A percentile compares a stretch with the other conserved stretches of the same genome.
Conservation (phyloP, 2,888 invertebrate species). For the Girardia tigrina region DNA sequence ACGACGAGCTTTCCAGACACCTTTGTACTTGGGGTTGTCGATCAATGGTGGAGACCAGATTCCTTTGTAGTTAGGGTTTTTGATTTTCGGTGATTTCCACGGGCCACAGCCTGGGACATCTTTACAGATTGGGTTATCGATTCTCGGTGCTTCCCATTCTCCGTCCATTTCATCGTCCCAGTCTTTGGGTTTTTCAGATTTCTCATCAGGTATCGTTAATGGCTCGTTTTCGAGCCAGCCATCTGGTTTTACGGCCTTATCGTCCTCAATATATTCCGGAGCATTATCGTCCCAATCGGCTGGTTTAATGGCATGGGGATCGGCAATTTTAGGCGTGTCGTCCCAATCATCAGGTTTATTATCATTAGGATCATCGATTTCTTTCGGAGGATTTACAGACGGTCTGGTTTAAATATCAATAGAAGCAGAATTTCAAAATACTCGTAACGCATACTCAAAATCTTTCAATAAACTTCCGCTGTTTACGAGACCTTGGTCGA, state of each 20-base stretch:
- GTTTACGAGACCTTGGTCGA: conserved; percentile 69
- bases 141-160: conserved; percentile 84
- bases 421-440: no score
- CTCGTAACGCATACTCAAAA: conserved; percentile 61
- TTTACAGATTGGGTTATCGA: conserved; percentile 70
- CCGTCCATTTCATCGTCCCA: conserved; percentile 98
- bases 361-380: conserved; percentile 77
- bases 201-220: conserved; percentile 67
- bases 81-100: conserved; percentile 69
- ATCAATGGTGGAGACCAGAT: conserved; percentile 69
- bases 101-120: conserved; percentile 72
- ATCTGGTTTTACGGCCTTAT: conserved; percentile 67
- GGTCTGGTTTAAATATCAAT: no score
- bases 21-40: conserved; percentile 54
- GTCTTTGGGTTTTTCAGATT: conserved; percentile 72
- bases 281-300: conserved; percentile 91
- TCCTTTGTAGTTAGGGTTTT: conserved; percentile 84
- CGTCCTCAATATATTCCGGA: conserved; percentile 74
- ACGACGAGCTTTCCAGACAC: conserved; percentile 56
- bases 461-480: conserved; percentile 73
- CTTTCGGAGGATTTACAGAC: conserved; percentile 79
- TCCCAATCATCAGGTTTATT: conserved; percentile 81
- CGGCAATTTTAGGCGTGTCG: conserved; percentile 75
- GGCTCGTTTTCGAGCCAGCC: conserved; percentile 86
- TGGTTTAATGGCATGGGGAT: conserved; percentile 73